Evolutionary conservation across 2,113 vertebrate genomes (phyloP).

Genomic region (Arenaria interpres): DNA sequence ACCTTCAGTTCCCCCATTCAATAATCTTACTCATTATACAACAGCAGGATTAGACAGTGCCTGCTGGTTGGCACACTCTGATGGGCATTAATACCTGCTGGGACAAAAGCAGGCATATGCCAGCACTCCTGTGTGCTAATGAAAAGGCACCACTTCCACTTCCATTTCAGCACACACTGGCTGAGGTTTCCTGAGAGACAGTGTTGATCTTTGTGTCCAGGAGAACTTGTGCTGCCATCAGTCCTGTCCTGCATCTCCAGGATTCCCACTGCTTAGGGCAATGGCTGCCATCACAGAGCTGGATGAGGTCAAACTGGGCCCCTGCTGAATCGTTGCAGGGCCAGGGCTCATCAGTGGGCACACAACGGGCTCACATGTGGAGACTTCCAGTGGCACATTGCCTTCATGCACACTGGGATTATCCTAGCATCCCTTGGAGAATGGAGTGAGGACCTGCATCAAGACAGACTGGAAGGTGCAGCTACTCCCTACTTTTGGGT

Average conservation of each 20-base stretch:
- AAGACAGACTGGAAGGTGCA: background rate
- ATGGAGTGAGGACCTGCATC: background rate
- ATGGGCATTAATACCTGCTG: conserved; percentile 61
- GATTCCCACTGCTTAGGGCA: background rate
- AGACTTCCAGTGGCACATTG: background rate
- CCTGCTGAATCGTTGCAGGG: background rate
- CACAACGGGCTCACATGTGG: background rate
- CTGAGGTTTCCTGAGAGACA: conserved; percentile 3
- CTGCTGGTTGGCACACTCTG: conserved; percentile 50
- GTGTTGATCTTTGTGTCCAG: background rate
- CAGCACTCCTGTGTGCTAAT: conserved; percentile 17
- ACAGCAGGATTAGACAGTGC: conserved; percentile 53
- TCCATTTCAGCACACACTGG: background rate
- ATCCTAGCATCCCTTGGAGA: background rate
- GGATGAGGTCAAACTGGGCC: background rate
- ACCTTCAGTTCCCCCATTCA: conserved; percentile 29
- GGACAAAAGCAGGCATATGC: conserved; percentile 24
- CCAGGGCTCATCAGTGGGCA: background rate
- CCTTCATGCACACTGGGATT: background rate
- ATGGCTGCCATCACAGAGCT: background rate
- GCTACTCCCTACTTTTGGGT: background rate
- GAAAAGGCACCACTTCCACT: conserved; percentile 52
- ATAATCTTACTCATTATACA: conserved; percentile 55
- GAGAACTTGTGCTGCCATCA: background rate
- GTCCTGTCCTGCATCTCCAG: background rate